Conservation (phyloP, 1,140 invertebrate genomes). For the Plutomurus gul region DNA sequence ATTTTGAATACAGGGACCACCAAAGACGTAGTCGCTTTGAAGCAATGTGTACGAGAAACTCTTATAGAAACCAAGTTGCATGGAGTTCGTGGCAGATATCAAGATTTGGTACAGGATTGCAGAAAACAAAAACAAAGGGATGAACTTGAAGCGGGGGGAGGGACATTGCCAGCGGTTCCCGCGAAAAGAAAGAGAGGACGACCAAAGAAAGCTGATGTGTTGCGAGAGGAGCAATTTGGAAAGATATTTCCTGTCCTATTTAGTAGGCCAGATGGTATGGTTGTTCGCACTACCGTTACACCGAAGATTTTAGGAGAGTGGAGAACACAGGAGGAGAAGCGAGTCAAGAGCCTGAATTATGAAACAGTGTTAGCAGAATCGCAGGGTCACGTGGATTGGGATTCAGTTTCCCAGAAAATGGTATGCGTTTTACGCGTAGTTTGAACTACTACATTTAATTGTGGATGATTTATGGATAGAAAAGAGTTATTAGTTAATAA, state of each 20-base stretch:
- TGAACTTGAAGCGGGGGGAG: not conserved
- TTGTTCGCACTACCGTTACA: not conserved
- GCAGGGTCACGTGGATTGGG: constrained; percentile 31
- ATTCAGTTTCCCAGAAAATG: constrained; percentile 35
- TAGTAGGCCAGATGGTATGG: not conserved
- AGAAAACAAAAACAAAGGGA: not conserved
- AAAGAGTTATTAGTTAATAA: not conserved
- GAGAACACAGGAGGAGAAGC: constrained; percentile 12
- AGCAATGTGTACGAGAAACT: constrained; percentile 32
- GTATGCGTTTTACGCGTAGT: not conserved
- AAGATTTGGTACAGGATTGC: not conserved
- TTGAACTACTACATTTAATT: not conserved
- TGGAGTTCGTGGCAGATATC: not conserved
- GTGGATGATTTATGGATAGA: not conserved
- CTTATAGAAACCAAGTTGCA: not conserved
- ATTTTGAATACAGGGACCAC: constrained; percentile 41
- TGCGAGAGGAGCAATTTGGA: not conserved
- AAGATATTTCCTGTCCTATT: not conserved
- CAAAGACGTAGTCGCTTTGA: constrained; percentile 37
- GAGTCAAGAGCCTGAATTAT: constrained; percentile 12
- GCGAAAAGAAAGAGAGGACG: not conserved
- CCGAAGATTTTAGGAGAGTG: constrained; percentile 16
- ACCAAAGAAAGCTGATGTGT: constrained; percentile 14
- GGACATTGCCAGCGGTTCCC: not conserved
- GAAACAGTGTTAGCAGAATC: not conserved